These are phyloP conservation scores for Pseudochirops cupreus DNA, from an alignment of 2,797 vertebrate species.

Conservation along the genomic window DNA sequence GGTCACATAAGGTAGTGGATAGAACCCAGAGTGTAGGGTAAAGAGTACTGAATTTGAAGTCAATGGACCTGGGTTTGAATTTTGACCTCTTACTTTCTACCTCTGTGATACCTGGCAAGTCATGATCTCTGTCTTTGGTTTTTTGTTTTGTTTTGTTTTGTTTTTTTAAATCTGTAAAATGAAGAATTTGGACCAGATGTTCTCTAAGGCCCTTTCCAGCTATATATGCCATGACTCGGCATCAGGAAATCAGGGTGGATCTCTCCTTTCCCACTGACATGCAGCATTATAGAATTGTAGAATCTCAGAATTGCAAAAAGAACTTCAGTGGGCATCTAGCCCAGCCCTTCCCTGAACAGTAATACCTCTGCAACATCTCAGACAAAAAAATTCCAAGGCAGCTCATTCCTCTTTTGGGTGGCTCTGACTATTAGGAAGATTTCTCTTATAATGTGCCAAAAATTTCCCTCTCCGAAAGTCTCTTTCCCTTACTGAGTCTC, in stretches of 20 bases:
- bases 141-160: too few species aligned
- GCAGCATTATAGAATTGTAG: background rate
- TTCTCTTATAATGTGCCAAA: conserved; percentile 8
- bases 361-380: background rate
- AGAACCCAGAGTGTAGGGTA: background rate
- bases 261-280: background rate
- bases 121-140: background rate
- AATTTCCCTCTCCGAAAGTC: conserved; percentile 17
- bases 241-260: background rate
- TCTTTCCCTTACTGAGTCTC: background rate
- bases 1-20: background rate
- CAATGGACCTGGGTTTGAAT: background rate
- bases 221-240: background rate
- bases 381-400: background rate
- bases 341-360: background rate
- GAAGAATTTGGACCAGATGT: background rate
- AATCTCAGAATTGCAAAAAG: background rate
- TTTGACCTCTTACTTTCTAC: background rate
- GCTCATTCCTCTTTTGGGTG: background rate
- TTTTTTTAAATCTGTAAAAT: background rate
- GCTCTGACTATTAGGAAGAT: background rate
- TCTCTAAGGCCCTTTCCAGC: background rate
- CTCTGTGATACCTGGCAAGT: background rate
- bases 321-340: background rate
- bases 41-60: background rate